Evolutionary conservation across 2,797 vertebrate genomes (phyloP).

Genomic region (Dipus sagitta): DNA sequence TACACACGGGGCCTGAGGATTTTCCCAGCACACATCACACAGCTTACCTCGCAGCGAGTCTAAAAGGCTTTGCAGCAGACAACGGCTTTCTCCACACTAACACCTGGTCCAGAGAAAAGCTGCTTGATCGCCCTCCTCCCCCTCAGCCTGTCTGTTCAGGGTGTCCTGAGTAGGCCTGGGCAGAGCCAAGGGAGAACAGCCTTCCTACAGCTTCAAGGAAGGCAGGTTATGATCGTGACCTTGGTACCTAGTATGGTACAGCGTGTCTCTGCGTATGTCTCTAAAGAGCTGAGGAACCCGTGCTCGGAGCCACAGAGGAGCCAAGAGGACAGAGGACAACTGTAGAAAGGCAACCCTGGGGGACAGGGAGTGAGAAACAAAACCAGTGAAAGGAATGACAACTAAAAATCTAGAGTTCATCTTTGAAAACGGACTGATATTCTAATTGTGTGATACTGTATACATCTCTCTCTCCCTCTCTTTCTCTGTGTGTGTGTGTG

Average conservation of each 20-base stretch:
- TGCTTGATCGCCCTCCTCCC: background rate
- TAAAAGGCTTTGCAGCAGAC: background rate
- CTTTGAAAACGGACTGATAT: background rate
- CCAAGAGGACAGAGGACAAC: background rate
- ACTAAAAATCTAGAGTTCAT: background rate
- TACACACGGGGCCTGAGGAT: constrained; percentile 51
- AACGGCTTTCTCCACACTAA: background rate
- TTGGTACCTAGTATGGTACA: background rate
- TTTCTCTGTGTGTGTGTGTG: background rate
- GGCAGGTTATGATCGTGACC: constrained; percentile 68
- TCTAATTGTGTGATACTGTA: too few relatives aligned
- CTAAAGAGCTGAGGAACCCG: background rate
- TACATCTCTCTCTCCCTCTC: background rate
- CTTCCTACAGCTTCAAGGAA: constrained; percentile 14
- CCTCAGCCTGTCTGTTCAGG: constrained; percentile 23
- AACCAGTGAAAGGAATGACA: background rate
- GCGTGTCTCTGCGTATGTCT: background rate
- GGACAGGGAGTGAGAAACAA: background rate
- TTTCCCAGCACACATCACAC: constrained; percentile 21
- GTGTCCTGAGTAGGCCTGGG: background rate
- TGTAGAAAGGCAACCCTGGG: background rate
- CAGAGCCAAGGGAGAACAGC: background rate
- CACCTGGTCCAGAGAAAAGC: background rate
- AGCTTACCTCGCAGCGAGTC: background rate
- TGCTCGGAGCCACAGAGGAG: background rate